phyloP scores from a whole-genome alignment of 2,797 vertebrate genomes.

The Sebastes elongatus region DNA sequence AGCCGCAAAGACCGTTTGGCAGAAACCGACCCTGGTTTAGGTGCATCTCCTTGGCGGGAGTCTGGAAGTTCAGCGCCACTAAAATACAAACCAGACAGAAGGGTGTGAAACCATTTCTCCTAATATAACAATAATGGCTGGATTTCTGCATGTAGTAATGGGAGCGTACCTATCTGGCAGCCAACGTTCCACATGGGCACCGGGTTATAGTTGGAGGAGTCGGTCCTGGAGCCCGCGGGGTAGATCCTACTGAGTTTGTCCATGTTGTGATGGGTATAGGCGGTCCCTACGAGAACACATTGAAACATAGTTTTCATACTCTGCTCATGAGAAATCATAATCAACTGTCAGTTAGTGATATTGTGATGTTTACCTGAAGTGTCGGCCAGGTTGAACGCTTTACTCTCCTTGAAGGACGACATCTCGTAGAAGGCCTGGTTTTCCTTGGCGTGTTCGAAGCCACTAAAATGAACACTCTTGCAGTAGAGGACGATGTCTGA shows the following conservation, averaged over 20 bases:
- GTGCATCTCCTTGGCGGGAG: conserved; percentile 90
- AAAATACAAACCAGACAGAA: not conserved
- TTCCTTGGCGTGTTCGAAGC: conserved; percentile 84
- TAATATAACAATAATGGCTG: not conserved
- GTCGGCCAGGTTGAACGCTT: conserved; percentile 87
- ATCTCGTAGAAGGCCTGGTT: conserved; percentile 92
- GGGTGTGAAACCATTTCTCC: not conserved
- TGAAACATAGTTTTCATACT: not conserved
- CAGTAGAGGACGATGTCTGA: conserved; percentile 95
- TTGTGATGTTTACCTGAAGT: conserved; percentile 81
- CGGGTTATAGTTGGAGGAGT: conserved; percentile 96
- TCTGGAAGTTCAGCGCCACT: conserved; percentile 99
- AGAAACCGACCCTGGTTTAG: conserved; percentile 92
- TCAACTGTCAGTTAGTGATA: not conserved
- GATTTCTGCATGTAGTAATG: not conserved
- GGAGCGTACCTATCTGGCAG: conserved; percentile 83
- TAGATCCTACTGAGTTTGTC: conserved; percentile 94
- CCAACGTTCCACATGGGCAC: conserved; percentile 94
- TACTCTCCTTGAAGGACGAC: conserved; percentile 91
- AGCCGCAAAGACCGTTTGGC: conserved; percentile 89
- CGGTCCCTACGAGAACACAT: conserved; percentile 70
- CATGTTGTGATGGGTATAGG: conserved; percentile 89
- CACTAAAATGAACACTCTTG: conserved; percentile 93
- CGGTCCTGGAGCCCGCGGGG: conserved; percentile 91
- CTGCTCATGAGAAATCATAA: not conserved